phyloP scores from a whole-genome alignment of 2,797 vertebrate species.

The Poecilia velifera region DNA sequence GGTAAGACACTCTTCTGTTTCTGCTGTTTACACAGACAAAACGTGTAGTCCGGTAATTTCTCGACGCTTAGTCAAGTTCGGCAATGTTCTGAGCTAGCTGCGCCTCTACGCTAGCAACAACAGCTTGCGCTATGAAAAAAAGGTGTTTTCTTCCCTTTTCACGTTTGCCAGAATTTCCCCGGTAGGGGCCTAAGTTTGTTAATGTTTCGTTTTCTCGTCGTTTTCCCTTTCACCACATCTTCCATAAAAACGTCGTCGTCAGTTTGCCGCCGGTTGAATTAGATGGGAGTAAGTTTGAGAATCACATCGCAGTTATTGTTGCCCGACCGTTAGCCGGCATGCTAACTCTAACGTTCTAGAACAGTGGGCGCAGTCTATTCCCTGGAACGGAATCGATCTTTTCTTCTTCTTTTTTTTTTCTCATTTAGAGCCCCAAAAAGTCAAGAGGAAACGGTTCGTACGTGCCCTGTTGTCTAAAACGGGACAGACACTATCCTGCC shows the following conservation, averaged over 20 bases:
- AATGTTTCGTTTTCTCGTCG: neutral
- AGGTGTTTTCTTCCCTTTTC: slow-evolving; percentile 67
- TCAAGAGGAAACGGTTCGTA: neutral
- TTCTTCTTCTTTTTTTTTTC: neutral
- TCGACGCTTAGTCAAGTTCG: slow-evolving; percentile 62
- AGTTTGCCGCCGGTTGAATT: fast-evolving
- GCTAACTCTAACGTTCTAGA: slow-evolving; percentile 59
- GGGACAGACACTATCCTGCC: neutral
- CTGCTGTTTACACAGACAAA: slow-evolving; percentile 36
- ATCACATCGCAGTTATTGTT: slow-evolving; percentile 65
- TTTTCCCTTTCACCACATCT: too few species aligned
- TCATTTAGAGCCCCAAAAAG: neutral
- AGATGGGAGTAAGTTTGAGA: slow-evolving; percentile 38
- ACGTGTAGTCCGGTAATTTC: slow-evolving; percentile 25
- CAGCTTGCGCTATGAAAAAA: slow-evolving; percentile 59
- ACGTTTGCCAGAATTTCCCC: slow-evolving; percentile 37
- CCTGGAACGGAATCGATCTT: slow-evolving; percentile 32
- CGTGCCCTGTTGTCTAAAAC: neutral
- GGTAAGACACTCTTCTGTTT: slow-evolving; percentile 52
- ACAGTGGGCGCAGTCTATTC: slow-evolving; percentile 66
- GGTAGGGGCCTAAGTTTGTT: slow-evolving; percentile 25
- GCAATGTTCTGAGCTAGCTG: slow-evolving; percentile 27
- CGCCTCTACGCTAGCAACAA: slow-evolving; percentile 63
- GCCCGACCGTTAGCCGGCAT: slow-evolving; percentile 66
- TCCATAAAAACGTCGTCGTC: neutral